Evolutionary conservation across 2,888 invertebrate genomes (phyloP).

Genomic region (Smittia sp.): DNA sequence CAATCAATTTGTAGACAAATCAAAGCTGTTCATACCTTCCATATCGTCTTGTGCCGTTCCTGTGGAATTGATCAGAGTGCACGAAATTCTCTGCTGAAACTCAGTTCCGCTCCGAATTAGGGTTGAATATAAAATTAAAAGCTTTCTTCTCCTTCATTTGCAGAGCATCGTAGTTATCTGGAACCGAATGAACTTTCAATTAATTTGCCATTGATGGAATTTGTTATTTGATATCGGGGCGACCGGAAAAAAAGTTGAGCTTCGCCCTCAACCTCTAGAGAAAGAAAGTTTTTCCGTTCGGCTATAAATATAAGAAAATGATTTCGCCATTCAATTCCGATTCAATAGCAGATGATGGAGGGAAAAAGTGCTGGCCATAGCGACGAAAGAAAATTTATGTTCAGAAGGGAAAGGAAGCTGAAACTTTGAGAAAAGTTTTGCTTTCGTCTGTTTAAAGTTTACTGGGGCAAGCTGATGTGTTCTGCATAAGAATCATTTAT

Average conservation of each 20-base stretch:
- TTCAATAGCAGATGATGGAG: constrained; percentile 13
- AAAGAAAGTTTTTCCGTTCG: constrained; percentile 14
- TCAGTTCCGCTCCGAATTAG: neutral
- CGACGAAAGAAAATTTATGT: constrained; percentile 11
- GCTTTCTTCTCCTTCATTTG: neutral
- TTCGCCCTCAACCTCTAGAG: neutral
- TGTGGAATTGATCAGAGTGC: no score
- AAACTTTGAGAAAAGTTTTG: neutral
- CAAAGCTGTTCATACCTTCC: no score
- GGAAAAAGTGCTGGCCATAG: neutral
- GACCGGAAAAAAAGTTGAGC: neutral
- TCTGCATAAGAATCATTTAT: constrained; percentile 26
- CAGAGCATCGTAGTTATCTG: no score
- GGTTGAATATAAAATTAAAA: neutral
- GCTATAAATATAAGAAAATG: constrained; percentile 14
- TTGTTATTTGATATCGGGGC: neutral
- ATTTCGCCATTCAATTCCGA: constrained; percentile 21
- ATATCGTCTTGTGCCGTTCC: no score
- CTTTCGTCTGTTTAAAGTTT: constrained; percentile 26
- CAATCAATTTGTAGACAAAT: no score
- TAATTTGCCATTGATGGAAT: constrained; percentile 22
- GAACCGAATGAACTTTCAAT: neutral
- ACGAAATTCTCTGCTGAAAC: neutral
- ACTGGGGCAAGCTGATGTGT: constrained; percentile 15
- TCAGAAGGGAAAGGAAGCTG: neutral